These are phyloP conservation scores for Frieseomelitta varia DNA, from an alignment of 1,140 invertebrate species.

Conservation along the genomic window DNA sequence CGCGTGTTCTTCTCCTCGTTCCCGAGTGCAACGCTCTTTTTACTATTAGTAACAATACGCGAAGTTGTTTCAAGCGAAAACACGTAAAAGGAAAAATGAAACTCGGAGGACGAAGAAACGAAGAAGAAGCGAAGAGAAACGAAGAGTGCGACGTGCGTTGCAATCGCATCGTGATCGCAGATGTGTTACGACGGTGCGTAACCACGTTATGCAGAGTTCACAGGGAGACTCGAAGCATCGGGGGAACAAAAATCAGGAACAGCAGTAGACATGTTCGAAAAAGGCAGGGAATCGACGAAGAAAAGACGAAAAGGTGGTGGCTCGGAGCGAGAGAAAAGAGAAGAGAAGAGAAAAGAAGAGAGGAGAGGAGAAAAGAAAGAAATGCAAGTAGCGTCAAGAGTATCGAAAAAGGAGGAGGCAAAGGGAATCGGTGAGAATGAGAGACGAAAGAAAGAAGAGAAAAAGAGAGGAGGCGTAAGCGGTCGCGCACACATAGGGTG, in stretches of 20 bases:
- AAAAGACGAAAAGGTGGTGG: conserved; percentile 5
- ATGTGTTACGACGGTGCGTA: not conserved
- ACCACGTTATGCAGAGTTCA: conserved; percentile 2
- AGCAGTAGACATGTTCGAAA: not conserved
- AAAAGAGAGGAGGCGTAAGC: conserved; percentile 51
- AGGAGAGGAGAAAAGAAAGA: not conserved
- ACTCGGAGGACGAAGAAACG: no score
- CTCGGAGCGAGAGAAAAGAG: not conserved
- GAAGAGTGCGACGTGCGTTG: no score
- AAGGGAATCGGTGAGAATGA: conserved; percentile 21
- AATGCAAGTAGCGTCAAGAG: not conserved
- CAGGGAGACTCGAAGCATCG: no score
- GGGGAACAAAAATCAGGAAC: conserved; percentile 11
- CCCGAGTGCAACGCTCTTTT: no score
- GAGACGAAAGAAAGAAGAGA: conserved; percentile 14
- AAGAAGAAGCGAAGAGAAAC: not conserved
- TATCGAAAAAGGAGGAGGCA: conserved; percentile 3
- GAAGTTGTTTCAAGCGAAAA: no score
- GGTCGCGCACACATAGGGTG: conserved; percentile 34
- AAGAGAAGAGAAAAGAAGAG: not conserved
- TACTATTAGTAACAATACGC: no score
- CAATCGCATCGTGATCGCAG: not conserved
- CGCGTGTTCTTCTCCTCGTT: not conserved
- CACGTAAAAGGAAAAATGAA: no score
- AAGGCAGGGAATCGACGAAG: conserved; percentile 9